Evolutionary conservation across 1,140 invertebrate genomes (phyloP).

Genomic region (Bombus difficillimus): DNA sequence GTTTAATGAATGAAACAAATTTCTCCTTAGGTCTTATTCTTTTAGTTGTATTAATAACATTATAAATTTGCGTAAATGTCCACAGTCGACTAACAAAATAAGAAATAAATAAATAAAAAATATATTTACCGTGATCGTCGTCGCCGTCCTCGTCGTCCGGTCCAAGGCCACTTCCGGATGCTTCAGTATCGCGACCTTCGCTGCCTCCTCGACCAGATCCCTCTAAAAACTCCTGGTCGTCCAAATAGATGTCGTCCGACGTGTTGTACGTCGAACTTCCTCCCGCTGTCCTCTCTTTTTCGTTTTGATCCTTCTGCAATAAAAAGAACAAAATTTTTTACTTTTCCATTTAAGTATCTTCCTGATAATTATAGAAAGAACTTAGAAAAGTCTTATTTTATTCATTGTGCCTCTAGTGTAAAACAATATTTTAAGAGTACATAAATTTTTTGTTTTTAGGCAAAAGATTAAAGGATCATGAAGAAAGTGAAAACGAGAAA

Average conservation of each 20-base stretch:
- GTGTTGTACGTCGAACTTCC: slow-evolving; percentile 74
- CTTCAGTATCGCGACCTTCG: slow-evolving; percentile 86
- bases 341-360: too few species aligned
- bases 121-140: slow-evolving; percentile 71
- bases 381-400: not conserved
- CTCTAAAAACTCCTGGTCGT: slow-evolving; percentile 82
- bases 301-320: slow-evolving; percentile 74
- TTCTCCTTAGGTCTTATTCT: too few species aligned
- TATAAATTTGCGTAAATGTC: too few species aligned
- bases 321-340: slow-evolving; percentile 19
- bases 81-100: too few species aligned
- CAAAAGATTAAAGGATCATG: not conserved
- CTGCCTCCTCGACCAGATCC: slow-evolving; percentile 81
- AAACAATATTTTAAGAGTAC: not conserved
- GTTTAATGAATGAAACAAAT: too few species aligned
- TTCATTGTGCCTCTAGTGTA: not conserved
- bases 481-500: not conserved
- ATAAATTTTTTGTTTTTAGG: not conserved
- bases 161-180: slow-evolving; percentile 87
- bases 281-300: slow-evolving; percentile 73
- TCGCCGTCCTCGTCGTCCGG: slow-evolving; percentile 87
- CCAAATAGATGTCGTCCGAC: slow-evolving; percentile 81
- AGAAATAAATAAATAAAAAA: not conserved
- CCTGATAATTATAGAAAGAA: not conserved
- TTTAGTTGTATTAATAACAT: too few species aligned